Evolutionary conservation across 2,888 invertebrate species (phyloP).

Genomic region (Melieria crassipennis): DNA sequence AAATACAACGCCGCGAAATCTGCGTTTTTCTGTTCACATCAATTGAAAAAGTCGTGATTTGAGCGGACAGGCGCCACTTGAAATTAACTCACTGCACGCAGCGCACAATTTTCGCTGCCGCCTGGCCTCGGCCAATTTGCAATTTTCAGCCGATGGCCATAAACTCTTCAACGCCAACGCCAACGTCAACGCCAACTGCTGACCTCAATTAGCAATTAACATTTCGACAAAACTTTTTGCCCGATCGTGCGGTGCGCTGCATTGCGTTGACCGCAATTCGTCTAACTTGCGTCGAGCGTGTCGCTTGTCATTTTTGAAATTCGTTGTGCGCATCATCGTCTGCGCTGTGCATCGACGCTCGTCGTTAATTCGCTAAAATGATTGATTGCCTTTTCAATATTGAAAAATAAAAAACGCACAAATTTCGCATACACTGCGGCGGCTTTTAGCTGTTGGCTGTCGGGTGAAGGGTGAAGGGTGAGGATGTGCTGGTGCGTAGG

Average conservation of each 20-base stretch:
- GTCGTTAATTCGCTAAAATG: slow-evolving; percentile 38
- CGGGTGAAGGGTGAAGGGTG: not conserved
- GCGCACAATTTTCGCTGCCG: no score
- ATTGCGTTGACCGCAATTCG: not conserved
- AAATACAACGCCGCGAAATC: no score
- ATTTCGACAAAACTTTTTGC: slow-evolving; percentile 26
- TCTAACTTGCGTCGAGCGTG: not conserved
- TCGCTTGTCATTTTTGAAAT: slow-evolving; percentile 20
- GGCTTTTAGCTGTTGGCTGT: not conserved
- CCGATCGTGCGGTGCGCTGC: not conserved
- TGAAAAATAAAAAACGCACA: slow-evolving; percentile 7
- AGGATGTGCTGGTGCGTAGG: not conserved
- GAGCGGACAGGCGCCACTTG: no score
- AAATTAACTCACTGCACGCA: no score
- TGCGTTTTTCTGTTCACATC: no score
- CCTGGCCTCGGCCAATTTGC: no score
- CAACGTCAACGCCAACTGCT: not conserved
- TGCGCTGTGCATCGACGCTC: not conserved
- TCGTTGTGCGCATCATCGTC: slow-evolving; percentile 4
- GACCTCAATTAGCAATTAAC: slow-evolving; percentile 37
- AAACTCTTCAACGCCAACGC: no score
- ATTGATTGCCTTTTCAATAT: slow-evolving; percentile 40
- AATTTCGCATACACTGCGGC: not conserved
- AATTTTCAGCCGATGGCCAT: no score
- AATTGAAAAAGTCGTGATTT: no score